These are phyloP conservation scores for Brenthis hecate DNA, from an alignment of 2,888 invertebrate species.

Conservation along the genomic window DNA sequence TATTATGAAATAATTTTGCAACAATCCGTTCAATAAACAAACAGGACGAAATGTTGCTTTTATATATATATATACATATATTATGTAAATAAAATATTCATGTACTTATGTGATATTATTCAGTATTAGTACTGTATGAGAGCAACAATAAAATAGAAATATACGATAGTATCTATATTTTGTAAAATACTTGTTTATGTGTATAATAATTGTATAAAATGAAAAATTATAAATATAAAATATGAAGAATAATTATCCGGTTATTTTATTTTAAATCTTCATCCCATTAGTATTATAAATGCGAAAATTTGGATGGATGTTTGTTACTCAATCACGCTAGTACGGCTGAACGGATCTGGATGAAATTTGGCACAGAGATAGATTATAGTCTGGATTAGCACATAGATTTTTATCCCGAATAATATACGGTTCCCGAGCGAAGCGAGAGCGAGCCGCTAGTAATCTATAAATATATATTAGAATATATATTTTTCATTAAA, in stretches of 20 bases:
- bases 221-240: background rate
- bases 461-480: too few species aligned
- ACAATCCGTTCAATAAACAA: background rate
- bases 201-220: background rate
- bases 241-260: background rate
- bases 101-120: slow-evolving; percentile 36
- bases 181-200: slow-evolving; percentile 11
- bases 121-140: slow-evolving; percentile 31
- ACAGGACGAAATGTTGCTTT: background rate
- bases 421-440: too few species aligned
- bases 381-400: too few species aligned
- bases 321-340: too few species aligned
- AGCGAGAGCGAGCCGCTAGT: too few species aligned
- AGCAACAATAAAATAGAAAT: slow-evolving; percentile 18
- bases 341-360: too few species aligned
- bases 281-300: too few species aligned
- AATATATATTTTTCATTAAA: too few species aligned
- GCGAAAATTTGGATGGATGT: too few species aligned
- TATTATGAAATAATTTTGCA: too few species aligned
- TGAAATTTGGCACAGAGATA: too few species aligned
- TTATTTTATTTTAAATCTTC: slow-evolving; percentile 3
- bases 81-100: slow-evolving; percentile 1
- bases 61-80: background rate
- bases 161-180: slow-evolving; percentile 5
- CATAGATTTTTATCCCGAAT: too few species aligned